Evolutionary conservation across 1,140 invertebrate species (phyloP), one percentile per base, ranked within the genome.

Genomic region (Camponotus floridanus): DNA sequence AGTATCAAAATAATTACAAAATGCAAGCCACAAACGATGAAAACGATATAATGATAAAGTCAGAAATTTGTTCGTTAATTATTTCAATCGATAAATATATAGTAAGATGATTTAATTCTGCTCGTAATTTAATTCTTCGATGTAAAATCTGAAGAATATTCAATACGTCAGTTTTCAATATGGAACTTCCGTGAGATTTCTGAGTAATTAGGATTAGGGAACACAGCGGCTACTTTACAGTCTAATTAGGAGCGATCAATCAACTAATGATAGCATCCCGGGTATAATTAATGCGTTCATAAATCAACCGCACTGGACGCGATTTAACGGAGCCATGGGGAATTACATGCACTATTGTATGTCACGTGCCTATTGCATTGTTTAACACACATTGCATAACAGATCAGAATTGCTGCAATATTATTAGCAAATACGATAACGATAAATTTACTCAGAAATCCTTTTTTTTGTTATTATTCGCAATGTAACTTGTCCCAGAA

Each of bases 231-330:
- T 83, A 74, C 68, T 83, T 74, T 62, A 74, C 31, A 39, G 79
- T 83, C 42, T 83, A 83, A 83, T 83, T 83, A 74, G 55, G 48
- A 55, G 55, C 55, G 70, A 83, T 83, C 79, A 83, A 83, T 83
- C 79, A 83, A 73, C 68, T 74, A 62, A 74, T 61, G 79, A 83
- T 83, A 74, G 55, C 13, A 55, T n/a, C 39, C 68, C 26, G 68
- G 8, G 31, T 62, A 73, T 61, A 83, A 55, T 73, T 83, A 74
- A 74, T 83, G 68, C 21, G 42, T 83, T 83, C 79, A 83, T 83
- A 83, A 83, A 83, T 83, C 79, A 83, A 73, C 39, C 8, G 26
- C 51, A 39, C 64, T 42, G 70, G 36, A 33, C 11, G 8, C 42
- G 55, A 55, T 73, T 83, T 73, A 73, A 26, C 55, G 18, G 13